Base-by-base conservation (phyloP, 2,888 invertebrate genomes). In the Antheraea yamamai region DNA sequence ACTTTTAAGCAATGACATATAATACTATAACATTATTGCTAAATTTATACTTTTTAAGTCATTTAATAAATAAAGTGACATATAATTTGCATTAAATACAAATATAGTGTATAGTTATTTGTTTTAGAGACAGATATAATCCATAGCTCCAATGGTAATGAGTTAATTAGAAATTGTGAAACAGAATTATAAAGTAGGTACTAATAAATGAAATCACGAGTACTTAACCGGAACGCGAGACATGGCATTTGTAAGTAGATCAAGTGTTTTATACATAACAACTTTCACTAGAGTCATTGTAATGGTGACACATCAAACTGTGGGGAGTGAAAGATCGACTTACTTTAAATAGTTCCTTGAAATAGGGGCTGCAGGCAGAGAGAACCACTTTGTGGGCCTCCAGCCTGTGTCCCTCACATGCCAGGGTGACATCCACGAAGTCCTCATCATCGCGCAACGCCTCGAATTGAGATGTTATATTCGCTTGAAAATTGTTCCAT, bases 401-500 rank as follows among this genome's bases (percentile, higher is more conserved):
- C 88, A 98, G 95, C 90, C 97, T 96, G 92, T 97, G 96, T 84
- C 97, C 98, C 89, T 97, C 97, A 94, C 97, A 97, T 87, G 97
- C 97, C 91, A 98, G 96, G 85, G 97, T 98, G 89, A 98, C 97
- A 95, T 98, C 98, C 89, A 97, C 97, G 95, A 98, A 97, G 95
- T 97, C 97, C 95, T 97, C 97, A 95, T 97, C 97, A 95, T 97
- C 97, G 91, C 97, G 96, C 88, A 98, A 95, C 88, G 97, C 96
- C 95, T 97, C 97, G 95, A 98, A 97, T 93, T 97, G 97, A 91
- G 97, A 97, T 88, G 97, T 97, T 92, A 98, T 97, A 95, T 97
- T 97, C 83, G 97, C 97, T 95, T 97, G 97, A 95, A 97, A 97
- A 96, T 97, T 97, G 95, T 98, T 97, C 98, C 98, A 98, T 95